Percentiles rank a stretch among this genome's conserved stretches.
phyloP scores from a whole-genome alignment of 2,888 invertebrate species.

The Nymphalis c-album region DNA sequence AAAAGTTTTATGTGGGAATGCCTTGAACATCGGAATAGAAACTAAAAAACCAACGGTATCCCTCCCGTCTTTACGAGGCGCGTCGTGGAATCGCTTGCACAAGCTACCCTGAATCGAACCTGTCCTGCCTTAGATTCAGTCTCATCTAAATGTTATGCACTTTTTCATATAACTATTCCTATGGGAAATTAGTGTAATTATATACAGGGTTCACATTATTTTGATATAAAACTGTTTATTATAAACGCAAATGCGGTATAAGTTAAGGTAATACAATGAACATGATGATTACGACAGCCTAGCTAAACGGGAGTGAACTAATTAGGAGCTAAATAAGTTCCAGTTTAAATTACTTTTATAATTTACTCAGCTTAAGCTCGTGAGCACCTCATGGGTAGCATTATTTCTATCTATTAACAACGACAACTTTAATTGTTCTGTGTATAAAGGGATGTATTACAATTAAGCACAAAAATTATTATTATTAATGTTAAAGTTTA shows the following conservation, averaged over 20 bases:
- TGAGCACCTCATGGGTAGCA: constrained; percentile 1
- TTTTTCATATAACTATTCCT: too few species aligned
- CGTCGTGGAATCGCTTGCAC: too few species aligned
- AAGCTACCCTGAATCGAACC: too few species aligned
- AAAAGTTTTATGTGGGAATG: too few species aligned
- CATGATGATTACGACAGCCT: constrained; percentile 14
- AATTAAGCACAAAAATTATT: background rate
- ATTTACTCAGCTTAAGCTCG: constrained; percentile 10
- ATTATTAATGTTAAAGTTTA: background rate
- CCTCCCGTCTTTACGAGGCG: too few species aligned
- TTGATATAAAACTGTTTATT: background rate
- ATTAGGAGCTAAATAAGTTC: constrained; percentile 22
- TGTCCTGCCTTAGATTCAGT: too few species aligned
- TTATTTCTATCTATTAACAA: background rate
- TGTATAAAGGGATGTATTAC: background rate
- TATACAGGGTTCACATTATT: background rate
- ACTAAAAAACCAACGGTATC: too few species aligned
- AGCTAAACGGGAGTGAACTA: constrained; percentile 14
- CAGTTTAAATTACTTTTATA: constrained; percentile 21
- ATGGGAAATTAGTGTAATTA: background rate
- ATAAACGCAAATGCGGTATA: background rate
- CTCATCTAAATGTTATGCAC: too few species aligned
- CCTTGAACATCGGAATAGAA: too few species aligned
- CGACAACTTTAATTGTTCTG: background rate
- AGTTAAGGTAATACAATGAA: constrained; percentile 14